These are phyloP conservation scores for Sitobion miscanthi DNA, from an alignment of 1,140 invertebrate species.

Conservation along the genomic window DNA sequence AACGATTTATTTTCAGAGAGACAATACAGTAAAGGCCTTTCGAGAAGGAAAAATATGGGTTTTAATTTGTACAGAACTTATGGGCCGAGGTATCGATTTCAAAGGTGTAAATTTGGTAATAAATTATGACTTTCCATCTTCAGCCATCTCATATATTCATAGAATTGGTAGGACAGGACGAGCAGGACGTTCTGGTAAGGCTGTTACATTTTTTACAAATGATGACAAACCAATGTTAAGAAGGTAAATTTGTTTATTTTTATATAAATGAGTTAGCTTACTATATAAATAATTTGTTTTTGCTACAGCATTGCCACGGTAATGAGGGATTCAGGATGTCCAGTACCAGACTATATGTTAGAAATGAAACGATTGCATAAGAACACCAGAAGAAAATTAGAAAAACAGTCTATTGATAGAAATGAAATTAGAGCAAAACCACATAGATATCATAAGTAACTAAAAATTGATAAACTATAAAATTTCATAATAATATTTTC, in stretches of 20 bases:
- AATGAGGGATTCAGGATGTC: constrained; percentile 85
- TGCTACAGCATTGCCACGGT: constrained; percentile 81
- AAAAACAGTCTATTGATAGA: constrained; percentile 68
- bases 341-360: constrained; percentile 89
- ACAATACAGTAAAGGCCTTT: constrained; percentile 88
- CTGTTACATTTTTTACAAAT: constrained; percentile 94
- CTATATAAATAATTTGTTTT: constrained; percentile 28
- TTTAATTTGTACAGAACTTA: constrained; percentile 94
- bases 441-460: constrained; percentile 53
- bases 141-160: constrained; percentile 93
- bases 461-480: neutral
- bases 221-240: constrained; percentile 82
- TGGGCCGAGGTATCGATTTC: constrained; percentile 97
- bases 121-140: constrained; percentile 96
- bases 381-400: constrained; percentile 70
- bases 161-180: constrained; percentile 90
- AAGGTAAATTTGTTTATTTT: constrained; percentile 68
- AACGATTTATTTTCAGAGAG: constrained; percentile 70
- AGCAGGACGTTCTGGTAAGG: constrained; percentile 85
- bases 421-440: constrained; percentile 69
- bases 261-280: constrained; percentile 26
- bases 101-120: constrained; percentile 96
- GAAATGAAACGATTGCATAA: constrained; percentile 76
- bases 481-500: neutral
- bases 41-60: constrained; percentile 93